Evolutionary conservation across 2,888 invertebrate genomes (phyloP), one percentile per base, ranked within the genome.

Genomic region (Stegana nigrithorax): DNA sequence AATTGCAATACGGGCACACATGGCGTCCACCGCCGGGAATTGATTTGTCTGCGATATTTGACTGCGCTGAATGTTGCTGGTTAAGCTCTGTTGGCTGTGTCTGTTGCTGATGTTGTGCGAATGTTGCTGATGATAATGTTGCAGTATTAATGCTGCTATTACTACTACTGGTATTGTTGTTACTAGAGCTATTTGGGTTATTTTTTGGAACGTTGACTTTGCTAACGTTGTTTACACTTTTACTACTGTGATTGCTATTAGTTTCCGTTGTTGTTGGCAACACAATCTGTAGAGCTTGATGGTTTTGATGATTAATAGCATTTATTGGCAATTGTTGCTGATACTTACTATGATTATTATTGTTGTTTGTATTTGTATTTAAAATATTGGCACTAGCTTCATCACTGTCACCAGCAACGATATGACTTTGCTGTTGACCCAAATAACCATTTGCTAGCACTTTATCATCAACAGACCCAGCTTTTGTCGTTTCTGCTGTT

Each of bases 1-100:
- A 87, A 85, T 92, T 93, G 88, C 96, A 96, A 85, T 93, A 95
- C 10, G 92, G 91, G 84, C 96, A 96, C 71, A 93, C 90, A 86
- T 95, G 91, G 73, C 93, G 92, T 59, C 92, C 93, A 80, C 53
- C 53, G 36, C 53, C 53, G 6, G 53, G 53, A 32, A 55, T 21
- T 6, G n/a, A 14, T 23, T 47, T 61, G 7, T 57, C 57, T 4
- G 21, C 47, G 1, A 25, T 42, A 17, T n/a, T 6, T 32, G 21
- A n/a, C 1, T 12, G 59, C 32, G 67, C 44, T 67, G 63, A 14
- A 26, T 70, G 45, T 57, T 63, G n/a, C 57, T 63, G 23, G 32
- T 65, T 26, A 58, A 63, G 23, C 45, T 65, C 45, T 63, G 75
- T 73, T 73, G 78, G 75, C 60, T 77, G 78, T 36, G 72, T 77